Base-by-base conservation (phyloP, 2,113 vertebrate species). In the Oreotrochilus melanogaster region DNA sequence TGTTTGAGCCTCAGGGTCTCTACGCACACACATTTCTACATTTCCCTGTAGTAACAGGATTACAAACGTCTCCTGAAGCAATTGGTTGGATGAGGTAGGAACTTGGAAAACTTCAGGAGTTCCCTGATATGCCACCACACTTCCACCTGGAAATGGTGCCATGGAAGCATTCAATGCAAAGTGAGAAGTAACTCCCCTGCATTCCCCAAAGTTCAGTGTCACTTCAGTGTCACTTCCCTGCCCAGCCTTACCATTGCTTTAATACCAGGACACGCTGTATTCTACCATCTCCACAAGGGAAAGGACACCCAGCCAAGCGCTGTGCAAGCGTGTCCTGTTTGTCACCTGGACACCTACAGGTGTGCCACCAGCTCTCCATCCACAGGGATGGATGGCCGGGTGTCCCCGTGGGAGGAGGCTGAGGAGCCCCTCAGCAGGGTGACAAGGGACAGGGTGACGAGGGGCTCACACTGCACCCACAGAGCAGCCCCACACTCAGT, bases 81-180 rank as follows among this genome's bases (percentile, higher is more conserved):
- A 37, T 2, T 37, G 39, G 30, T 23, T 21, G 60, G 33, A 2
- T 57, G 62, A 45, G 28, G 14, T 4, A 51, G 66, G 37, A 48
- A 37, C 17, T 10, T 19, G 11, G 11, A 23, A 28, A 14, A 70
- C 43, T 48, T 50, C 4, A 37, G 17, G n/a, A 35, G 27, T n/a
- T 28, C 54, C 14, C 56, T 30, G 27, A 33, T 42, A 48, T 10
- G 45, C 25, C 0, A 1, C 18, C 3, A 48, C 0, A 0, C 48
- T 50, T n/a, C 33, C 78, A 65, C 54, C 2, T 11, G 48, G 43
- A 7, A 39, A 17, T 0, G 5, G 9, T 30, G 43, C 57, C 50
- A 24, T 0, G 2, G 23, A 22, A 17, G 39, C 0, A 0, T 3
- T 21, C 65, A 28, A 4, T 0, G 7, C 37, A 35, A 35, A 50